These are phyloP conservation scores for Fulmarus glacialis DNA, from an alignment of 2,113 vertebrate species.

Conservation along the genomic window DNA sequence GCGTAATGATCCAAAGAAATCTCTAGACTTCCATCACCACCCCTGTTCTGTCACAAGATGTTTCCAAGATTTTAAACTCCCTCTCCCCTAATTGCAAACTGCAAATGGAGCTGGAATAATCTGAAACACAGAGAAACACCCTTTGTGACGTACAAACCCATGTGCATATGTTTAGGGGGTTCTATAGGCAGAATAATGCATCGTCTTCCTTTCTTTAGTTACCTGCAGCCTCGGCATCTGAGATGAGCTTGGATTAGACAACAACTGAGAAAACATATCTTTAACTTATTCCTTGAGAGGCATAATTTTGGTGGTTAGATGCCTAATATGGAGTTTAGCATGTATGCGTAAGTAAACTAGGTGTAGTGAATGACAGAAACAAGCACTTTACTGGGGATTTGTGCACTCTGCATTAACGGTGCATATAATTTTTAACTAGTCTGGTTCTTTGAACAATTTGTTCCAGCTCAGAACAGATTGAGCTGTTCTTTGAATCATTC, in stretches of 20 bases:
- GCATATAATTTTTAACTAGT: constrained; percentile 40
- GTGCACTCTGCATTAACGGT: constrained; percentile 21
- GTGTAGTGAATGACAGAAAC: neutral
- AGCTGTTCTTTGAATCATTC: constrained; percentile 65
- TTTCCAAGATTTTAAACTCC: neutral
- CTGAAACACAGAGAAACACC: neutral
- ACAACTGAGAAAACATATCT: neutral
- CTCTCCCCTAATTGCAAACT: neutral
- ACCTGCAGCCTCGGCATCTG: neutral
- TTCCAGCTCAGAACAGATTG: constrained; percentile 71
- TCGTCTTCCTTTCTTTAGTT: neutral
- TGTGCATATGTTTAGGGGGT: neutral
- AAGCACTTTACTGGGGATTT: neutral
- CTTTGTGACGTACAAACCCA: neutral
- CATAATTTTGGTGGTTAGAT: neutral
- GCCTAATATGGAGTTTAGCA: neutral
- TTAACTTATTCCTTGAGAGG: neutral
- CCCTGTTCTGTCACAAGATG: neutral
- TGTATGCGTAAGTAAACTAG: neutral
- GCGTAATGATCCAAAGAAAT: neutral
- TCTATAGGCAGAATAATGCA: neutral
- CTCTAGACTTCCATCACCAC: neutral
- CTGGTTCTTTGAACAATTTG: constrained; percentile 63
- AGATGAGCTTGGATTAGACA: neutral
- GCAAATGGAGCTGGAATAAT: neutral